phyloP scores from a whole-genome alignment of 2,113 vertebrate species.

The Cebus imitator region DNA sequence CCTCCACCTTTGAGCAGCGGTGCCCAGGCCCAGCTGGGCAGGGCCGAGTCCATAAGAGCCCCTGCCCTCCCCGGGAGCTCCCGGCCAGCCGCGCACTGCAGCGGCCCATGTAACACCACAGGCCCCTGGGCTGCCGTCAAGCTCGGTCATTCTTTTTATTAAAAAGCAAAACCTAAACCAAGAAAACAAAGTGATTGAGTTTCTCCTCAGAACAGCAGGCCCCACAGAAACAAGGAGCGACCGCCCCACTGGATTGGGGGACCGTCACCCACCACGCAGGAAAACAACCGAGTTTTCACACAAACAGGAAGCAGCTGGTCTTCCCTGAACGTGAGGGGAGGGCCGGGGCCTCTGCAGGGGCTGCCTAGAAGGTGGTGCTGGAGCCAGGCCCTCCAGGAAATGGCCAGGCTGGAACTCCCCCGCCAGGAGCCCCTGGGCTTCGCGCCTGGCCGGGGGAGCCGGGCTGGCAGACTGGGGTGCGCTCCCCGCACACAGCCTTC shows the following conservation, averaged over 20 bases:
- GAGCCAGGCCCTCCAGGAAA: neutral
- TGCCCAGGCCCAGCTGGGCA: neutral
- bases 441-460: neutral
- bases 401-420: accelerated
- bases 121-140: conserved; percentile 1
- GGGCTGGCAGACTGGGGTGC: accelerated
- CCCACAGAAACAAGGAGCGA: neutral
- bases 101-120: neutral
- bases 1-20: accelerated
- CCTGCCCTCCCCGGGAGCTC: neutral
- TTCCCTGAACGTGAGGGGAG: neutral
- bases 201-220: conserved; percentile 39
- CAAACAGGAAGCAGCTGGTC: conserved; percentile 32
- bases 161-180: conserved; percentile 68
- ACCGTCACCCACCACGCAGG: neutral
- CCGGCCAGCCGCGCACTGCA: neutral
- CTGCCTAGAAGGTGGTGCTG: neutral
- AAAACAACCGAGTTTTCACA: neutral
- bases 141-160: conserved; percentile 22
- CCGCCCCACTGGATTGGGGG: neutral
- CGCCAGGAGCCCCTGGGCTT: neutral
- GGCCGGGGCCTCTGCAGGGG: neutral
- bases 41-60: accelerated
- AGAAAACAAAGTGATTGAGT: conserved; percentile 70
- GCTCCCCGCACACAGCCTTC: accelerated